Base-by-base conservation (phyloP, 2,113 vertebrate species). In the Probosciger aterrimus region DNA sequence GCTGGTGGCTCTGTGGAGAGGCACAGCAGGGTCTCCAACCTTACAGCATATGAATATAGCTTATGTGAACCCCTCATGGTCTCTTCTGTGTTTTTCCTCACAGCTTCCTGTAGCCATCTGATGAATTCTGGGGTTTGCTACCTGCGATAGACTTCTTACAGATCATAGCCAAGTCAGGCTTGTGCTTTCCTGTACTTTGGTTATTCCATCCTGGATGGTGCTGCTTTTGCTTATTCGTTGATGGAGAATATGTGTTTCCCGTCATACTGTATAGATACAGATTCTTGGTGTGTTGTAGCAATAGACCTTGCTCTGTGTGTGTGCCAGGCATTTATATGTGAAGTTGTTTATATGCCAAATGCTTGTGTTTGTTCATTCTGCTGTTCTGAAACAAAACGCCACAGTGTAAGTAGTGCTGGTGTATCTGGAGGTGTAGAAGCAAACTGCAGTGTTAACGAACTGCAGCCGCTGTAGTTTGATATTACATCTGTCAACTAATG, bases 31-130 rank as follows among this genome's bases (percentile, higher is more conserved):
- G 15, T n/a, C 37, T 67, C 39, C 14, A 55, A 71, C 81, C 47
- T 90, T 60, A 17, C 1, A 0, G 30, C 47, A 6, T n/a, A 0
- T 3, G 39, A 76, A 6, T 55, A 16, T 3, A 52, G 55, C 7
- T 82, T 43, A 6, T 10, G 14, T 3, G 3, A 52, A 46, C 14
- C 4, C 1, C 15, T 88, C 25, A 3, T 30, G 59, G 13, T 27
- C 30, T 78, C 55, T 60, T 69, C 17, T 27, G 0, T 71, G 60
- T 47, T 84, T 78, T 60, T 50, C 17, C 50, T 80, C 15, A 1
- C 0, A 18, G 28, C 39, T 80, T 93, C 14, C 39, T 67, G 20
- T 70, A 83, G 69, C 64, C 60, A 19, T 81, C 44, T 68, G 68
- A 11, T 68, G 74, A 31, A 50, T 86, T 86, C 64, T 79, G 86